These are phyloP conservation scores for Daphoenositta chrysoptera DNA, from an alignment of 2,113 vertebrate species.

Conservation along the genomic window DNA sequence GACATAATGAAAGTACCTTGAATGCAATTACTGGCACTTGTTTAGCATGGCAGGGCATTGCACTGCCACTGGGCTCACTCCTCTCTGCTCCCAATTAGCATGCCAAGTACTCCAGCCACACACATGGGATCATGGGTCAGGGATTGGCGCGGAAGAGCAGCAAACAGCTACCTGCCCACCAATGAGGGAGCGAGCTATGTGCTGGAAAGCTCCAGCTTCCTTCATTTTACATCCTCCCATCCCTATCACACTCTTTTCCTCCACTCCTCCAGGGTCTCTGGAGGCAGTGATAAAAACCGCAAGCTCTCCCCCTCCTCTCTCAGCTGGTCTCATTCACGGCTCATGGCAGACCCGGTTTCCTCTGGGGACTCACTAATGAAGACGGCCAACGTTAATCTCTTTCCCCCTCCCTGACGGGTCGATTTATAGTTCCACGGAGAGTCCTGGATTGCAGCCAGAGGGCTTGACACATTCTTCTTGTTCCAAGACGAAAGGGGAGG, in stretches of 20 bases:
- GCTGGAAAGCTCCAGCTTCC: slow-evolving; percentile 65
- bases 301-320: slow-evolving; percentile 63
- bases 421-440: slow-evolving; percentile 83
- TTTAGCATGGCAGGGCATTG: slow-evolving; percentile 67
- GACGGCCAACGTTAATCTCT: slow-evolving; percentile 83
- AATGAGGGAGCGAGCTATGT: slow-evolving; percentile 36
- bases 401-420: slow-evolving; percentile 79
- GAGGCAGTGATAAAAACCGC: slow-evolving; percentile 67
- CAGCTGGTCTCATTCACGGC: slow-evolving; percentile 73
- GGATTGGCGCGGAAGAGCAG: slow-evolving; percentile 66
- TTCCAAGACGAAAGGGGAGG: slow-evolving; percentile 40
- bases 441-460: slow-evolving; percentile 78
- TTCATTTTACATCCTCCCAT: slow-evolving; percentile 67
- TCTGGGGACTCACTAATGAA: slow-evolving; percentile 80
- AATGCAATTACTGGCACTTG: slow-evolving; percentile 68
- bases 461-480: slow-evolving; percentile 77
- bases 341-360: slow-evolving; percentile 73
- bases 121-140: slow-evolving; percentile 66
- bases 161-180: slow-evolving; percentile 64
- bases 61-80: slow-evolving; percentile 63
- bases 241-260: slow-evolving; percentile 45
- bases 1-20: slow-evolving; percentile 73
- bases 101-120: slow-evolving; percentile 75
- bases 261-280: slow-evolving; percentile 60
- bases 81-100: slow-evolving; percentile 80